Percentiles rank a stretch among this genome's conserved stretches.
phyloP scores from a whole-genome alignment of 2,113 vertebrate species.

The Ptilorrhoa leucosticta region DNA sequence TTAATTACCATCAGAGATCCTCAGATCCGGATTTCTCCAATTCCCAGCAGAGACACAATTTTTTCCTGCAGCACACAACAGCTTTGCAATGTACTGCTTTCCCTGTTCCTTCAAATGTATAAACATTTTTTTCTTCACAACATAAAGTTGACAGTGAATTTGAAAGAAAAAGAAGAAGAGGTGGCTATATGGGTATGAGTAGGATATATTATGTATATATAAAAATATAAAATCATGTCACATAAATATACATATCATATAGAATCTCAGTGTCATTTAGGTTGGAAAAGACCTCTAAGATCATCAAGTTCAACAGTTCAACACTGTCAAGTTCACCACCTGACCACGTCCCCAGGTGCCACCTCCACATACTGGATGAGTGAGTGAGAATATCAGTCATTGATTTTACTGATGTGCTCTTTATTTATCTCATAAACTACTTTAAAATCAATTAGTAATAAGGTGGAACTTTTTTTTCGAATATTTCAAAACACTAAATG shows the following conservation, averaged over 20 bases:
- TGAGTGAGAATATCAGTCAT: background rate
- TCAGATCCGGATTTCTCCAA: background rate
- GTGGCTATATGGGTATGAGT: background rate
- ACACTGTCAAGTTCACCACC: no score
- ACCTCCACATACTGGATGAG: background rate
- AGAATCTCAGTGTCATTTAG: no score
- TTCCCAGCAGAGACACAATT: background rate
- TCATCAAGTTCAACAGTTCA: no score
- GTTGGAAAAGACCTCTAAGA: no score
- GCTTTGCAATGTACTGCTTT: background rate
- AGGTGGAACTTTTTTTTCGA: background rate
- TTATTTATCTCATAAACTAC: background rate
- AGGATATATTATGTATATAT: no score
- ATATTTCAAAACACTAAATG: background rate
- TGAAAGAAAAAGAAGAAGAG: no score
- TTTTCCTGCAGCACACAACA: background rate
- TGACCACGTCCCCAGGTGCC: no score
- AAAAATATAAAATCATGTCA: no score
- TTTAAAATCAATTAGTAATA: background rate
- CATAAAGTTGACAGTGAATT: background rate
- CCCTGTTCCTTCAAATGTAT: background rate
- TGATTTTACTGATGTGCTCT: background rate
- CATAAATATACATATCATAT: no score
- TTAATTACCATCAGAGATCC: background rate
- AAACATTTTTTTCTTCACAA: background rate